Evolutionary conservation across 2,888 invertebrate species (phyloP).

Genomic region (Tinea semifulvella): DNA sequence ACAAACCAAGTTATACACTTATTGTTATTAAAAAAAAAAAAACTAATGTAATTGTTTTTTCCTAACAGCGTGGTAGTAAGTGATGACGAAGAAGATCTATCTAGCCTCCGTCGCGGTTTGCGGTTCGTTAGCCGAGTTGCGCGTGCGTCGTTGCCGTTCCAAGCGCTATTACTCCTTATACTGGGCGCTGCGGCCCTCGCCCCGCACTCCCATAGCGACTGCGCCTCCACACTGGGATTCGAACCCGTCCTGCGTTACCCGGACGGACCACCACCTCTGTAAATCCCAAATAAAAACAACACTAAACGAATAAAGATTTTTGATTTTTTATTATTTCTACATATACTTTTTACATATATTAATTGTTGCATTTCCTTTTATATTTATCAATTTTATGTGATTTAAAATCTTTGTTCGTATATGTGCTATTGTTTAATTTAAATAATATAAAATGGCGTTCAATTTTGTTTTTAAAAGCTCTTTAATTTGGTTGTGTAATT

Average conservation of each 20-base stretch:
- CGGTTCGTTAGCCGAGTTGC: slow-evolving; percentile 90
- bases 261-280: slow-evolving; percentile 93
- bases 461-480: too few species aligned
- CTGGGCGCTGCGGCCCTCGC: slow-evolving; percentile 94
- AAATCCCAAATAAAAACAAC: slow-evolving; percentile 31
- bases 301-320: slow-evolving; percentile 20
- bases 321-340: too few species aligned
- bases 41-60: background rate
- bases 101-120: slow-evolving; percentile 74
- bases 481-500: too few species aligned
- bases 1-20: too few species aligned
- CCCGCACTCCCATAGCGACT: slow-evolving; percentile 85
- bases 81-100: slow-evolving; percentile 36
- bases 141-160: slow-evolving; percentile 91
- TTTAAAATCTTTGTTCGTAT: too few species aligned
- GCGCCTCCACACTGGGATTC: slow-evolving; percentile 82
- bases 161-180: slow-evolving; percentile 91
- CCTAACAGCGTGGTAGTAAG: slow-evolving; percentile 23
- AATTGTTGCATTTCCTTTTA: too few species aligned
- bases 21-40: too few species aligned
- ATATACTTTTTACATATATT: too few species aligned
- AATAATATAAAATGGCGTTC: too few species aligned
- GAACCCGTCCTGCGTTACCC: slow-evolving; percentile 91
- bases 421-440: too few species aligned
- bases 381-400: too few species aligned